These are phyloP conservation scores for Aphaenogaster rudis DNA, from an alignment of 1,140 invertebrate species.

Conservation along the genomic window DNA sequence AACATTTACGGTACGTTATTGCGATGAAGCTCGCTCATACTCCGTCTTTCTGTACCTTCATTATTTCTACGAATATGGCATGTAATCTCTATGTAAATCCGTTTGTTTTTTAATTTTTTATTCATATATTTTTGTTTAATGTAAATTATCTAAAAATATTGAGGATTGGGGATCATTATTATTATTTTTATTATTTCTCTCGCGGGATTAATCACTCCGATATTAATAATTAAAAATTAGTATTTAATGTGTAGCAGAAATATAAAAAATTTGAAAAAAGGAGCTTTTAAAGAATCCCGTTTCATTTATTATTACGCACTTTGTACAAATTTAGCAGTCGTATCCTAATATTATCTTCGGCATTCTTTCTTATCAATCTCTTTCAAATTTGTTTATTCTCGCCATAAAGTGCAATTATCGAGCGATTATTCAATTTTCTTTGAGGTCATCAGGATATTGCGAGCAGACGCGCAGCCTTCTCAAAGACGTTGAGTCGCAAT, in stretches of 20 bases:
- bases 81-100: constrained; percentile 15
- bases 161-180: neutral
- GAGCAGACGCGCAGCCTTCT: neutral
- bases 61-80: neutral
- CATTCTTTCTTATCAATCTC: neutral
- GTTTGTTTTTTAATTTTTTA: neutral
- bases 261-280: constrained; percentile 7
- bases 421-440: constrained; percentile 54
- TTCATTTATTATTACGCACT: neutral
- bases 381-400: constrained; percentile 14
- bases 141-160: neutral
- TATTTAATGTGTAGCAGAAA: neutral
- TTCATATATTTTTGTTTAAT: neutral
- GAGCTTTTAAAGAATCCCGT: neutral
- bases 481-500: constrained; percentile 59
- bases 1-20: neutral
- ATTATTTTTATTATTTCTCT: neutral
- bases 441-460: constrained; percentile 53
- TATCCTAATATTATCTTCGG: neutral
- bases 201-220: neutral
- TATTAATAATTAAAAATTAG: constrained; percentile 17
- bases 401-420: neutral
- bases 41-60: neutral
- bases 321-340: neutral
- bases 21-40: neutral